Conservation (phyloP, 1,140 invertebrate species). For the Hypsibius dujardini region DNA sequence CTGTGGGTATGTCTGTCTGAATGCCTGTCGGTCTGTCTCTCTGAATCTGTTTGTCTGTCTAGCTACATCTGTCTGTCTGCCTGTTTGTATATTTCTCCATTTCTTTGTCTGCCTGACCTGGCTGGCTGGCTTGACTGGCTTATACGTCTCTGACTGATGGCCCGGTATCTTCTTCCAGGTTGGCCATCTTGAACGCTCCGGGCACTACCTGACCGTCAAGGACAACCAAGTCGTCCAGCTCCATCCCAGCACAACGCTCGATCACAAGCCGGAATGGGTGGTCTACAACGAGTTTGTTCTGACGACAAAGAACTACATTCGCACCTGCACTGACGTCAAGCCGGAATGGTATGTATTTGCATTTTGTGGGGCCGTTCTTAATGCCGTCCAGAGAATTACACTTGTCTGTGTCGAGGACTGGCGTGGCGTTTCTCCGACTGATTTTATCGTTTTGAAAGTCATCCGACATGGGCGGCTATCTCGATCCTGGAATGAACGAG, state of each 20-base stretch:
- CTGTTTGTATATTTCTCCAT: too few species aligned
- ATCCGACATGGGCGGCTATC: neutral
- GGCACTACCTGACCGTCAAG: constrained; percentile 94
- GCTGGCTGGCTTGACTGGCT: too few species aligned
- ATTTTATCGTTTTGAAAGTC: too few species aligned
- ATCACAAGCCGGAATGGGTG: constrained; percentile 99
- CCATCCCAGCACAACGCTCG: constrained; percentile 92
- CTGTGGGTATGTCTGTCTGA: too few species aligned
- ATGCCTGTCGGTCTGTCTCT: too few species aligned
- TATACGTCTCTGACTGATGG: too few species aligned
- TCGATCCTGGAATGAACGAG: neutral
- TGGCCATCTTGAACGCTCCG: constrained; percentile 79
- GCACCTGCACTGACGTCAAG: constrained; percentile 96
- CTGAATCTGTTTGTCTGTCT: too few species aligned
- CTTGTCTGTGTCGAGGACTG: neutral
- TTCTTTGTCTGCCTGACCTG: too few species aligned
- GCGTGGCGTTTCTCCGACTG: too few species aligned
- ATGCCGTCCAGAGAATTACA: neutral
- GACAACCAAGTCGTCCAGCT: constrained; percentile 97
- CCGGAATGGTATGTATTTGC: constrained; percentile 52
- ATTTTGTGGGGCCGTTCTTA: neutral
- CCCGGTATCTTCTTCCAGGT: constrained; percentile 40
- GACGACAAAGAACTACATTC: constrained; percentile 97
- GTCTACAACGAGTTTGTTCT: constrained; percentile 99
- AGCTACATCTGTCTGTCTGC: too few species aligned